Evolutionary conservation across 2,113 vertebrate genomes (phyloP).

Genomic region (Grus americana): DNA sequence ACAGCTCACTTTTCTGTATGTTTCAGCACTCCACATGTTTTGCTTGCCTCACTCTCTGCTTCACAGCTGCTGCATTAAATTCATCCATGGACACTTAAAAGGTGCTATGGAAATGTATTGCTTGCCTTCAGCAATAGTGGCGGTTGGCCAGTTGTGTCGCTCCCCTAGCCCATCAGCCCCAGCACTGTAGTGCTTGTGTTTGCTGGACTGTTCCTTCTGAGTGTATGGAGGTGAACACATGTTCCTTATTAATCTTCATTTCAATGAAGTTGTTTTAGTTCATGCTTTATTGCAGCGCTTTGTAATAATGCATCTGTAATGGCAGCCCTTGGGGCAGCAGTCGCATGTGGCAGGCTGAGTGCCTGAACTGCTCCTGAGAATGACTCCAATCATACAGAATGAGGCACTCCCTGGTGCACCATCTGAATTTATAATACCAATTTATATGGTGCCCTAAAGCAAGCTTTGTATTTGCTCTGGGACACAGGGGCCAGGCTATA

Average conservation of each 20-base stretch:
- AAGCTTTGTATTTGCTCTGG: slow-evolving; percentile 77
- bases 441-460: slow-evolving; percentile 80
- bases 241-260: slow-evolving; percentile 83
- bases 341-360: slow-evolving; percentile 80
- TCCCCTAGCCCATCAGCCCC: slow-evolving; percentile 5
- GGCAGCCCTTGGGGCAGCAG: slow-evolving; percentile 79
- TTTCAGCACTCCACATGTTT: neutral
- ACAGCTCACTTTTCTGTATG: neutral
- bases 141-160: neutral
- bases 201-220: slow-evolving; percentile 66
- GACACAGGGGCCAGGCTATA: slow-evolving; percentile 39
- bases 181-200: slow-evolving; percentile 26
- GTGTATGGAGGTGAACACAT: slow-evolving; percentile 70
- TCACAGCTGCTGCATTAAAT: slow-evolving; percentile 54
- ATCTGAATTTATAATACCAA: slow-evolving; percentile 85
- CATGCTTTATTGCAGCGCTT: slow-evolving; percentile 80
- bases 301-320: slow-evolving; percentile 83
- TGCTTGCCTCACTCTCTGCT: slow-evolving; percentile 23
- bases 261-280: slow-evolving; percentile 83
- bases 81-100: slow-evolving; percentile 9
- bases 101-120: slow-evolving; percentile 41
- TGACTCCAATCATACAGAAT: slow-evolving; percentile 79
- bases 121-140: slow-evolving; percentile 23
- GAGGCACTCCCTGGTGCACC: slow-evolving; percentile 81
- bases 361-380: slow-evolving; percentile 79